Evolutionary conservation across 2,113 vertebrate genomes (phyloP), one percentile per base, ranked within the genome.

Genomic region (Pachycephala philippinensis): DNA sequence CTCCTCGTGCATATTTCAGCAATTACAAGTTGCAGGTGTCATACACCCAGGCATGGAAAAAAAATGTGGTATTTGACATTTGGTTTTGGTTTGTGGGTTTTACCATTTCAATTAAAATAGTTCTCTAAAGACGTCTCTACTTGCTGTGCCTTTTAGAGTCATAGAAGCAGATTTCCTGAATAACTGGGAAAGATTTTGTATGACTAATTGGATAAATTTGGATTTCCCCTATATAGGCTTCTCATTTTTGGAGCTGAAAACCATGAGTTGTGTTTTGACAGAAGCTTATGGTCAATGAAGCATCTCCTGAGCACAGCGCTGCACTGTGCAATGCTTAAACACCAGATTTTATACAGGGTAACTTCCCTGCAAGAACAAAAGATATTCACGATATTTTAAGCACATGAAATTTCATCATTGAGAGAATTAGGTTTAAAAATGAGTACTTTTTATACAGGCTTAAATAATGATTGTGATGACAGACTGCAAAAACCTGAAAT

Each of bases 151-250:
- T 59, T 69, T 89, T 87, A 79, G 18, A 91, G 87, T 60, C 57
- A 84, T 0, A 65, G 69, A 56, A 91, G 61, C 54, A 89, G 84
- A 82, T 63, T 61, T 89, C 35, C 63, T 85, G 84, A 93, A 87
- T 81, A 96, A 87, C 49, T 37, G 30, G 28, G 79, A 49, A 87
- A 95, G 66, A 80, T 76, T 82, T 54, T 65, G 28, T 40, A 70
- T 90, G 91, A 97, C 52, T 96, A 95, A 97, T 40, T 81, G 84
- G 54, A 81, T 94, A 83, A 88, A 95, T 95, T 80, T 89, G 56
- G 74, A 91, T 90, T 85, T 87, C 65, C 75, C 33, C 74, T 56
- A 65, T 33, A 78, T 33, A 89, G 53, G 42, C 44, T 71, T n/a
- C 60, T 60, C 66, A 54, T 42, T 93, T 95, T 50, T 74, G 78